Conservation (phyloP, 2,113 vertebrate species). For the Gnathonemus longibarbis region DNA sequence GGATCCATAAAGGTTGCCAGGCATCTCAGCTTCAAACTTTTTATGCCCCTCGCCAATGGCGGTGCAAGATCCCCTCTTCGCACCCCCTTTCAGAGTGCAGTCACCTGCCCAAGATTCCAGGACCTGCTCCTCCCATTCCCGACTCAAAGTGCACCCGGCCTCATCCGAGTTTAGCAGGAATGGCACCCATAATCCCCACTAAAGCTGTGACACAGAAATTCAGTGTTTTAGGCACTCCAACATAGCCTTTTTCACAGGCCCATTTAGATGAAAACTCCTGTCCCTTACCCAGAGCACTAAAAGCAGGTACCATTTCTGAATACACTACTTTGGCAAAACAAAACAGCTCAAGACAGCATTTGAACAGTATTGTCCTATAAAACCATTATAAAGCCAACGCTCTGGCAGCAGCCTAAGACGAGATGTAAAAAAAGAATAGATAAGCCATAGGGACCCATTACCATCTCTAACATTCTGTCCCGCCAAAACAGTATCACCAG, state of each 20-base stretch:
- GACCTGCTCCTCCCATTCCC: not conserved
- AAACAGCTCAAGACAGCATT: not conserved
- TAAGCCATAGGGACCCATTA: not conserved
- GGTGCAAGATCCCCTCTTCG: not conserved
- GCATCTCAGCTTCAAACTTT: not conserved
- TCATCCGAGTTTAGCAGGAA: not conserved
- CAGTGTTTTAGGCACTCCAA: not conserved
- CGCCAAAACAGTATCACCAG: not conserved
- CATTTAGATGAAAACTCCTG: not conserved
- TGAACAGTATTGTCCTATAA: not conserved
- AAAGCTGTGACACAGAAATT: not conserved
- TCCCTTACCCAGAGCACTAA: not conserved
- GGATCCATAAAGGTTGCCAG: not conserved
- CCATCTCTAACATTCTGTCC: slow-evolving; percentile 5
- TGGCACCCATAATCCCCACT: not conserved
- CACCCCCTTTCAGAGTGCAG: not conserved
- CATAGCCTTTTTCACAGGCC: not conserved
- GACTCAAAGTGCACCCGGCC: not conserved
- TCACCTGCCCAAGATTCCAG: not conserved
- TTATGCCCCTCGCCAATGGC: not conserved
- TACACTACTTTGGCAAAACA: not conserved
- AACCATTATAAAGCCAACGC: not conserved
- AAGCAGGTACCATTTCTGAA: not conserved
- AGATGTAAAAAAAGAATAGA: not conserved
- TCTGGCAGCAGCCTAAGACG: not conserved